Evolutionary conservation across 2,113 vertebrate genomes (phyloP).

Genomic region (Pachypanchax playfairii): DNA sequence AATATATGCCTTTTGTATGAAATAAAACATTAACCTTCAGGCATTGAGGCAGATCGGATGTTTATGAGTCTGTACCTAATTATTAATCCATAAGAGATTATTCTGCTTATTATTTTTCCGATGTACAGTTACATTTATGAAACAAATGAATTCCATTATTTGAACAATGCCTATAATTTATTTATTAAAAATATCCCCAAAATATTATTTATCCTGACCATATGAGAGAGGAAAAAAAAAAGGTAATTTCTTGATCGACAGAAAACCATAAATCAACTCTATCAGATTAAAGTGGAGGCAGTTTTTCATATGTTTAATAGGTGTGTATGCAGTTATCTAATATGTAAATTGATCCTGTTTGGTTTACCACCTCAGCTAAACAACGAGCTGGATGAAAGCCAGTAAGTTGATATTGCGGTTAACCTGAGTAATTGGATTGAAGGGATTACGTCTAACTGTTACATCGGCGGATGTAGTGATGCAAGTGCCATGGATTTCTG

Average conservation of each 20-base stretch:
- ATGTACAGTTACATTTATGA: not conserved
- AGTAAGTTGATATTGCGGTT: not conserved
- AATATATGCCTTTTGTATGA: not conserved
- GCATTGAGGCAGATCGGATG: not conserved
- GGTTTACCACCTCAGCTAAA: not conserved
- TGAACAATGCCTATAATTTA: no score
- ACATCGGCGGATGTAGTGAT: conserved; percentile 18
- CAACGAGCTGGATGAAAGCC: not conserved
- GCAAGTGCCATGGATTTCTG: conserved; percentile 14
- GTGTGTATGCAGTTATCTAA: not conserved
- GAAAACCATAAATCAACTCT: not conserved
- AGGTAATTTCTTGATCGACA: no score
- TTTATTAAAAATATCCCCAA: no score
- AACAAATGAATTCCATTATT: not conserved
- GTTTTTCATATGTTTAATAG: not conserved
- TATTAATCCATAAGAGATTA: not conserved
- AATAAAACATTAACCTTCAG: conserved; percentile 7
- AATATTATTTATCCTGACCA: no score
- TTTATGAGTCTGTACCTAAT: not conserved
- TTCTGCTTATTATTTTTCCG: not conserved
- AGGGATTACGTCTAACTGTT: conserved; percentile 17
- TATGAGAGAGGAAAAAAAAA: no score
- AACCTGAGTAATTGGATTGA: conserved; percentile 13
- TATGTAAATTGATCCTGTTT: conserved; percentile 23
- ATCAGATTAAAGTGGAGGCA: not conserved